These are phyloP conservation scores for Tamias sibiricus DNA, from an alignment of 2,113 vertebrate genomes.

Conservation along the genomic window DNA sequence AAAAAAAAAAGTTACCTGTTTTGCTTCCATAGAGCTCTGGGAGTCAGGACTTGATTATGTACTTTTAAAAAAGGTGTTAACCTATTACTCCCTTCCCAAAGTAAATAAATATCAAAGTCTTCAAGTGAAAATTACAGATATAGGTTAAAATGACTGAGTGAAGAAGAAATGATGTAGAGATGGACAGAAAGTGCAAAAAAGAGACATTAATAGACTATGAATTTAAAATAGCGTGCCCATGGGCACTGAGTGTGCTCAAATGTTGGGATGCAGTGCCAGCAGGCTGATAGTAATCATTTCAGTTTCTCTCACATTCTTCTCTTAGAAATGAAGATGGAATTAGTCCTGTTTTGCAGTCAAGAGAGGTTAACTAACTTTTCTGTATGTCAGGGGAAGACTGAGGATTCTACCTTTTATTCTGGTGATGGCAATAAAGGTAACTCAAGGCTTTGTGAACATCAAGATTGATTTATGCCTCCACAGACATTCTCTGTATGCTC, in stretches of 20 bases:
- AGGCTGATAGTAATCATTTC: neutral
- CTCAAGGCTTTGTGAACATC: neutral
- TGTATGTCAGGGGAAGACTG: neutral
- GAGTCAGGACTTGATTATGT: slow-evolving; percentile 1
- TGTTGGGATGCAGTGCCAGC: neutral
- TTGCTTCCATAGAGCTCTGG: neutral
- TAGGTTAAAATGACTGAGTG: neutral
- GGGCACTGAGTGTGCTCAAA: neutral
- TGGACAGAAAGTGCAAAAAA: neutral
- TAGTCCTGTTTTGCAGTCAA: neutral
- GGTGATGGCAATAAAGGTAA: neutral
- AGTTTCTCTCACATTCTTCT: neutral
- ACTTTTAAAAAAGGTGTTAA: neutral
- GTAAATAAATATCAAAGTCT: neutral
- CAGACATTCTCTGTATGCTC: neutral
- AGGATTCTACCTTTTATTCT: slow-evolving; percentile 20
- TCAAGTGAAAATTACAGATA: neutral
- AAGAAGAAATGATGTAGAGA: neutral
- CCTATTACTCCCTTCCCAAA: too few species aligned
- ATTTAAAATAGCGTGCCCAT: neutral
- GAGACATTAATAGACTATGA: neutral
- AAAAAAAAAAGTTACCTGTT: neutral
- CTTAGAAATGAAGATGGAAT: neutral
- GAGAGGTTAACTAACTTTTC: slow-evolving; percentile 18
- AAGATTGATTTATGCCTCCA: neutral